A percentile compares a stretch with the other conserved stretches of the same genome.
phyloP scores from a whole-genome alignment of 35 echinoderm and acorn worm species.

The Lytechinus variegatus region DNA sequence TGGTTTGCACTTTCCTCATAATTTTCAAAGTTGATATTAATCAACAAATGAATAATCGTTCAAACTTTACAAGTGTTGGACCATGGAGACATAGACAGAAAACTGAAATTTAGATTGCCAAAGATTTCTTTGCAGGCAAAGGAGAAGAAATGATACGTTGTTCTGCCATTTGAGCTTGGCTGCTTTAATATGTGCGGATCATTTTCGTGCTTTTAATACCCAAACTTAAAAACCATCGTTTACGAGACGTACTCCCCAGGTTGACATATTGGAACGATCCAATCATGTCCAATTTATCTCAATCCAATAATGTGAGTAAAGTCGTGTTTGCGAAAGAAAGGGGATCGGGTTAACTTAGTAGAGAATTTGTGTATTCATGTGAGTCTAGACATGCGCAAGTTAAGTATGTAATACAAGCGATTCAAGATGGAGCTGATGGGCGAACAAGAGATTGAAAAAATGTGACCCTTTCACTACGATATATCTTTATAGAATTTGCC shows the following conservation, averaged over 20 bases:
- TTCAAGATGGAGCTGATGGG: no score
- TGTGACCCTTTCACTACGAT: no score
- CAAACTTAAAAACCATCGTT: not conserved
- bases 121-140: not conserved
- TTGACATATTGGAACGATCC: not conserved
- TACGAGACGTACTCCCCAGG: not conserved
- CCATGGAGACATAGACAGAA: no score
- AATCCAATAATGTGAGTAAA: not conserved
- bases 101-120: not conserved
- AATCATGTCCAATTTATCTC: not conserved
- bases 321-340: no score
- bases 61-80: no score
- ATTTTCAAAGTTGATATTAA: not conserved
- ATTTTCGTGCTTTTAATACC: not conserved
- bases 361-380: no score
- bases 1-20: not conserved
- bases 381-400: no score
- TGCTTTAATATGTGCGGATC: not conserved
- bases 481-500: no score
- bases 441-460: no score
- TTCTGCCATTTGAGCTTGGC: not conserved
- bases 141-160: not conserved
- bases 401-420: no score
- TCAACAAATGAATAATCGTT: not conserved
- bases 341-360: no score